Evolutionary conservation across 2,113 vertebrate genomes (phyloP).

Genomic region (Paradisaea rubra): DNA sequence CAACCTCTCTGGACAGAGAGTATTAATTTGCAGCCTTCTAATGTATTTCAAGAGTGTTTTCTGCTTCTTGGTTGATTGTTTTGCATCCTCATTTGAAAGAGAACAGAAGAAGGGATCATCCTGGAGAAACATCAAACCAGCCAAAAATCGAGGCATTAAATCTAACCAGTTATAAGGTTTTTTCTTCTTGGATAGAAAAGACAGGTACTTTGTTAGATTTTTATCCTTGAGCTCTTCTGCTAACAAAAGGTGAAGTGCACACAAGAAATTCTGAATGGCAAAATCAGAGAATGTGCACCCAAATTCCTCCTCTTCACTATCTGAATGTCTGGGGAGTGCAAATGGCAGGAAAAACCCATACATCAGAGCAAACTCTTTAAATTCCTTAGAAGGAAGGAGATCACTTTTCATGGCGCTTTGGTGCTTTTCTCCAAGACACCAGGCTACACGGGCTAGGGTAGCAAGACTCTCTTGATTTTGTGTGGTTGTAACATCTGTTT

Average conservation of each 20-base stretch:
- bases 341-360: constrained; percentile 59
- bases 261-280: constrained; percentile 81
- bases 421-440: constrained; percentile 75
- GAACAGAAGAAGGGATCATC: neutral
- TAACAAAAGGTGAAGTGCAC: constrained; percentile 74
- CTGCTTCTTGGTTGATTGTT: constrained; percentile 65
- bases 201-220: constrained; percentile 69
- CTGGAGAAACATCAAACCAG: constrained; percentile 79
- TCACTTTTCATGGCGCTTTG: constrained; percentile 42
- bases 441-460: constrained; percentile 76
- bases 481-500: neutral
- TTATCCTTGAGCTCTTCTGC: constrained; percentile 77
- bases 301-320: neutral
- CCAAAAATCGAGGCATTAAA: constrained; percentile 75
- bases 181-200: constrained; percentile 76
- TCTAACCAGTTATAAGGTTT: constrained; percentile 79
- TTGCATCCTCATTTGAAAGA: neutral
- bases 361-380: constrained; percentile 71
- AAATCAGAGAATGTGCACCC: constrained; percentile 73
- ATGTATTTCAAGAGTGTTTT: constrained; percentile 71
- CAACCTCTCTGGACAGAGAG: constrained; percentile 71
- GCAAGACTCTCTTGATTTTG: constrained; percentile 40
- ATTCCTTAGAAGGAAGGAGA: constrained; percentile 20
- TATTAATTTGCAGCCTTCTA: constrained; percentile 59
- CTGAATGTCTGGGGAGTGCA: neutral